Evolutionary conservation across 2,888 invertebrate genomes (phyloP).

Genomic region (Liposcelis brunnea): DNA sequence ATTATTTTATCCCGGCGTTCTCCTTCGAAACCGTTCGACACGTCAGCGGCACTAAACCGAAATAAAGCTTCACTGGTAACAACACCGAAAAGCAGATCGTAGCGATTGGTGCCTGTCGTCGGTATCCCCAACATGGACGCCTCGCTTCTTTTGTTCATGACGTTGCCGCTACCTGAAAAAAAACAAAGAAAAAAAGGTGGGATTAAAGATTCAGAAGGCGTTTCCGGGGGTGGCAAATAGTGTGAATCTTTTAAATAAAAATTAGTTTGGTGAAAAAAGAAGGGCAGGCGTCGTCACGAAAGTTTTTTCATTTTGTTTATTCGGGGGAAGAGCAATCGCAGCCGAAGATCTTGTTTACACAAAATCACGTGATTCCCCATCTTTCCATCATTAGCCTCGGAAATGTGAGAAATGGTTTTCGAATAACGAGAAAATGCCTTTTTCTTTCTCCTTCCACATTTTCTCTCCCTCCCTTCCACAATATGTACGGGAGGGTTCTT

Average conservation of each 20-base stretch:
- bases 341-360: too few species aligned
- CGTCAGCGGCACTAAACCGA: conserved; percentile 69
- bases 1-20: conserved; percentile 72
- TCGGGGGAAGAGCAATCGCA: too few species aligned
- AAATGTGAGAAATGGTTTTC: conserved; percentile 3
- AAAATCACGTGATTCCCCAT: too few species aligned
- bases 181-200: conserved; percentile 2
- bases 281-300: conserved; percentile 3
- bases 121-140: conserved; percentile 22
- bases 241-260: neutral
- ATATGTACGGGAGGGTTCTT: conserved; percentile 10
- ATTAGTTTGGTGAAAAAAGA: neutral
- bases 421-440: conserved; percentile 10
- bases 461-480: conserved; percentile 8
- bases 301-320: too few species aligned
- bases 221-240: conserved; percentile 11
- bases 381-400: too few species aligned
- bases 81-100: conserved; percentile 79
- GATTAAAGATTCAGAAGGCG: too few species aligned
- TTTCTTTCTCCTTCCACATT: conserved; percentile 15
- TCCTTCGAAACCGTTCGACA: conserved; percentile 64
- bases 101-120: conserved; percentile 28
- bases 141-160: neutral
- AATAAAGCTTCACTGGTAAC: conserved; percentile 85
- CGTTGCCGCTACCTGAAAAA: conserved; percentile 5